Evolutionary conservation across 2,113 vertebrate species (phyloP).

Genomic region (Balaeniceps rex): DNA sequence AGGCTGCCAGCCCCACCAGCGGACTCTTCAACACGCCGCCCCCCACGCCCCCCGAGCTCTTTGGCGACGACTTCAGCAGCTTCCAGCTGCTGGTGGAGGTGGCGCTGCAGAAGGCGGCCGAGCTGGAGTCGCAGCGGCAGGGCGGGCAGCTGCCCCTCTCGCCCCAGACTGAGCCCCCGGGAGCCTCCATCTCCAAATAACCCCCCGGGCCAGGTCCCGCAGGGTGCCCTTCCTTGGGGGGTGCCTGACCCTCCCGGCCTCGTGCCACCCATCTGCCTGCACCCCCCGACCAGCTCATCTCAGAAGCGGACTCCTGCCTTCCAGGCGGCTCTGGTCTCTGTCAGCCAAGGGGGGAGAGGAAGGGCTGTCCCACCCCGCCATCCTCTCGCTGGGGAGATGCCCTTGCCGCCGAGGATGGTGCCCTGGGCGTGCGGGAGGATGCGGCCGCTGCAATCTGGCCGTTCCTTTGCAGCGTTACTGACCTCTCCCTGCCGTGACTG

Average conservation of each 20-base stretch:
- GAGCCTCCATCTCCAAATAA: slow-evolving; percentile 64
- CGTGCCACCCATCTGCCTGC: not conserved
- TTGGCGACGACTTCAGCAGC: slow-evolving; percentile 90
- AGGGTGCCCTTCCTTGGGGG: not conserved
- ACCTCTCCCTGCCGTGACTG: not conserved
- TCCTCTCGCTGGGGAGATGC: not conserved
- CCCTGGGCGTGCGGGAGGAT: not conserved
- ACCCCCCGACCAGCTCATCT: not conserved
- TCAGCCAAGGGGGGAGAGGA: not conserved
- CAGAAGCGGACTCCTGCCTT: not conserved
- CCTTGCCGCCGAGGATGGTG: not conserved
- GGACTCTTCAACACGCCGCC: slow-evolving; percentile 90
- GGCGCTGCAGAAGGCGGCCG: slow-evolving; percentile 85
- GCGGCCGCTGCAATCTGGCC: not conserved
- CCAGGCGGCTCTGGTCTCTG: not conserved
- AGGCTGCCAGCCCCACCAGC: slow-evolving; percentile 74
- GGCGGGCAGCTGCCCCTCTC: slow-evolving; percentile 44
- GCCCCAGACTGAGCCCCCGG: not conserved
- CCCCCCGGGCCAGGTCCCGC: not conserved
- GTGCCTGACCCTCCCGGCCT: not conserved
- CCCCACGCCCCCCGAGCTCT: slow-evolving; percentile 85
- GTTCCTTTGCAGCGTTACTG: not conserved
- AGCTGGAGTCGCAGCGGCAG: slow-evolving; percentile 84
- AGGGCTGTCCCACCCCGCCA: not conserved
- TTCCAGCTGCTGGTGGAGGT: slow-evolving; percentile 90